Conservation (phyloP, 2,797 vertebrate species). For the Platalea minor region DNA sequence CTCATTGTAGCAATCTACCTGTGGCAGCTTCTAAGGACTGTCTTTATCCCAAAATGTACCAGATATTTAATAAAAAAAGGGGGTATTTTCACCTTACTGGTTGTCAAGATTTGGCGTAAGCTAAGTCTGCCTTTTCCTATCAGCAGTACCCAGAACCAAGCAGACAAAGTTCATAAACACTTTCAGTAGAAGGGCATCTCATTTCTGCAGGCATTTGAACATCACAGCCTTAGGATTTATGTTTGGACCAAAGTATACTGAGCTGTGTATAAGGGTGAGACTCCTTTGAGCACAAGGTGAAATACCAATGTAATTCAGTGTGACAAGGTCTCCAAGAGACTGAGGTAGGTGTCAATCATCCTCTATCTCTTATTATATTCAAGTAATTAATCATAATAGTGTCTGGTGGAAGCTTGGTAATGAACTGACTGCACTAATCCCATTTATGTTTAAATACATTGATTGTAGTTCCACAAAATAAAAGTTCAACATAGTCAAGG, state of each 20-base stretch:
- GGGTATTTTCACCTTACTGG: neutral
- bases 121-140: neutral
- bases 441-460: neutral
- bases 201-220: neutral
- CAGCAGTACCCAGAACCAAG: neutral
- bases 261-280: neutral
- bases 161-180: neutral
- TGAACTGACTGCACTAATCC: neutral
- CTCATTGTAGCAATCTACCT: neutral
- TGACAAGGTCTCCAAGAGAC: neutral
- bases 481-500: neutral
- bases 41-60: neutral
- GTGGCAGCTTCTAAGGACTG: neutral
- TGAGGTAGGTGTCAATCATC: neutral
- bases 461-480: neutral
- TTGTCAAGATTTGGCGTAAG: neutral
- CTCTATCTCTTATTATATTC: neutral
- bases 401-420: neutral
- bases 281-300: neutral
- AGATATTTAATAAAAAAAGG: neutral
- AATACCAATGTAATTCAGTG: neutral
- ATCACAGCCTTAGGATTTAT: neutral
- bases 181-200: neutral
- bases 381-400: neutral
- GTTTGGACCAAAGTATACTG: neutral